Evolutionary conservation across 2,797 vertebrate species (phyloP).

Genomic region (Sciaenops ocellatus): DNA sequence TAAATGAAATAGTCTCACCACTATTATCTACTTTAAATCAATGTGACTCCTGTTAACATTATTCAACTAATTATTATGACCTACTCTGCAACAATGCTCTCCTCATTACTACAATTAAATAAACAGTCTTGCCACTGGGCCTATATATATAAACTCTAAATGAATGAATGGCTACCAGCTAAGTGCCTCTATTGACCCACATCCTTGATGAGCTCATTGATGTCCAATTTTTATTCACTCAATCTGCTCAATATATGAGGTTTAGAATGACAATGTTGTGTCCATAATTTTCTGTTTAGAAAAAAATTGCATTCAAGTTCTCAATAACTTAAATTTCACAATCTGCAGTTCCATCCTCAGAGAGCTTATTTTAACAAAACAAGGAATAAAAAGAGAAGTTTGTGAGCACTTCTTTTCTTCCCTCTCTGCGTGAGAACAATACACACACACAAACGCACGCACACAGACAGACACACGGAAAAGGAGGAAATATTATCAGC

Average conservation of each 20-base stretch:
- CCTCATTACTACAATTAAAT: conserved; percentile 27
- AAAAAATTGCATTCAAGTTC: no score
- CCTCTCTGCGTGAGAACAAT: conserved; percentile 13
- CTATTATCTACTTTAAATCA: conserved; percentile 17
- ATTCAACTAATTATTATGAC: not conserved
- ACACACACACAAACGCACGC: not conserved
- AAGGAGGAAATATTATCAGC: conserved; percentile 9
- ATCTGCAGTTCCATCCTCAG: not conserved
- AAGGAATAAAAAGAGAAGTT: conserved; percentile 30
- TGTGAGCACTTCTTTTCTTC: conserved; percentile 15
- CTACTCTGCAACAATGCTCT: conserved; percentile 2
- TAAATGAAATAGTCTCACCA: conserved; percentile 24
- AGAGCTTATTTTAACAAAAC: not conserved
- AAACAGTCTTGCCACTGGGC: not conserved
- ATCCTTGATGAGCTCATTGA: conserved; percentile 25
- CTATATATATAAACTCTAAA: not conserved
- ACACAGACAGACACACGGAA: not conserved
- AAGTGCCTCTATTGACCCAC: conserved; percentile 55
- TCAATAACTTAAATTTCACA: not conserved
- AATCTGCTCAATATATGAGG: not conserved
- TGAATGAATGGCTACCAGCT: conserved; percentile 27
- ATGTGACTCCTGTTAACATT: not conserved
- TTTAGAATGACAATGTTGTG: conserved; percentile 16
- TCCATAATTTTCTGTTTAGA: not conserved
- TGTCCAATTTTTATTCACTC: conserved; percentile 8